Percentiles rank a stretch among this genome's conserved stretches.
Conservation (phyloP, 2,113 vertebrate genomes). For the Ascaphus truei region DNA sequence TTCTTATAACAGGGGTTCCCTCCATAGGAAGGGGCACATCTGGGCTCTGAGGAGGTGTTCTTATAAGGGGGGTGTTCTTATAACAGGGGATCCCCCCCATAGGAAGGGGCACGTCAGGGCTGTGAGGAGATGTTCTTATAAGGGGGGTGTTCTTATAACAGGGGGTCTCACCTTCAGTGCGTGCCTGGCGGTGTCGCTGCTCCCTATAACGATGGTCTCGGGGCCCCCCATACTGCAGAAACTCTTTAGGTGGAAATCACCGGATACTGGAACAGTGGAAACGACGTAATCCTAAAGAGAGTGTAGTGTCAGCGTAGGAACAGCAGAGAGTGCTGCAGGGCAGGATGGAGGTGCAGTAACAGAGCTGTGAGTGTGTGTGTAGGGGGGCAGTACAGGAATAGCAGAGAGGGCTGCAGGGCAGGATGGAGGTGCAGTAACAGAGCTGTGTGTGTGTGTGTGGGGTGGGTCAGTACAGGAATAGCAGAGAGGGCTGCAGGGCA, state of each 20-base stretch:
- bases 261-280: slow-evolving; percentile 77
- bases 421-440: too few species aligned
- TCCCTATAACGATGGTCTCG: slow-evolving; percentile 76
- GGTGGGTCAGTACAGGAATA: too few species aligned
- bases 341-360: neutral
- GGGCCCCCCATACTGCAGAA: slow-evolving; percentile 88
- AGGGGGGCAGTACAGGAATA: too few species aligned
- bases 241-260: slow-evolving; percentile 72
- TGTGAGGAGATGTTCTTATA: neutral
- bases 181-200: slow-evolving; percentile 73
- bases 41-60: neutral
- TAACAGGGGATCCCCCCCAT: too few species aligned
- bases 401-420: too few species aligned
- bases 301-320: neutral
- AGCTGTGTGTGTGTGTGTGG: too few species aligned
- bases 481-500: too few species aligned
- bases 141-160: neutral
- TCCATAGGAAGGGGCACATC: neutral
- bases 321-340: neutral
- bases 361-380: too few species aligned
- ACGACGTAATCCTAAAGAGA: slow-evolving; percentile 77
- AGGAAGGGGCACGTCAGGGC: neutral
- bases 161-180: slow-evolving; percentile 67
- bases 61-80: neutral
- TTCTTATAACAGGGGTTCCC: too few species aligned